These are phyloP conservation scores for Artibeus jamaicensis DNA, from an alignment of 2,797 vertebrate species.

Conservation along the genomic window DNA sequence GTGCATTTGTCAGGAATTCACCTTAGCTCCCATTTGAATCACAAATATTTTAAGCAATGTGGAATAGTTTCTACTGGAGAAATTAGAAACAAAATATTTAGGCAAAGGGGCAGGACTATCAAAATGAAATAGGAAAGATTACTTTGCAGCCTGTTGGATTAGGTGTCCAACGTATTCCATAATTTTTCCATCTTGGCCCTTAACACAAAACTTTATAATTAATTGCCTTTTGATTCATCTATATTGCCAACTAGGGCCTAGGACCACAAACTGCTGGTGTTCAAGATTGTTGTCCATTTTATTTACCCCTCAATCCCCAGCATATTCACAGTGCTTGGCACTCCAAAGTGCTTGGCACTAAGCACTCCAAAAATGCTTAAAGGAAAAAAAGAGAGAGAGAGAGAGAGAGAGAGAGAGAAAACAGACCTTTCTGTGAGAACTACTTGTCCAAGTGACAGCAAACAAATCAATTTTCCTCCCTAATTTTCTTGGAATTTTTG, in stretches of 20 bases:
- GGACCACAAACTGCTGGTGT: background rate
- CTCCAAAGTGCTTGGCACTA: no score
- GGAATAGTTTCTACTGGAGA: background rate
- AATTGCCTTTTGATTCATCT: background rate
- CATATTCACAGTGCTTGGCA: background rate
- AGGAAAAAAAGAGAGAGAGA: background rate
- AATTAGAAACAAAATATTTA: background rate
- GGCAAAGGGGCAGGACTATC: background rate
- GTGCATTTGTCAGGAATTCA: background rate
- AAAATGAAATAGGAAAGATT: background rate
- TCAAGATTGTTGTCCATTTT: background rate
- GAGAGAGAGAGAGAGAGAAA: background rate
- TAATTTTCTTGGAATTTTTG: background rate
- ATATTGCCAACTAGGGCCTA: background rate
- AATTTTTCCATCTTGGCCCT: background rate
- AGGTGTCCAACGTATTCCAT: background rate
- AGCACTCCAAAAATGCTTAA: background rate
- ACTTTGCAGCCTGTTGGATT: background rate
- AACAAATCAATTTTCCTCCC: background rate
- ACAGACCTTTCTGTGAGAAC: background rate
- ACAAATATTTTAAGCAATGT: background rate
- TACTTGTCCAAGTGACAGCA: background rate
- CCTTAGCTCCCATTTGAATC: background rate
- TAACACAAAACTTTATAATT: background rate
- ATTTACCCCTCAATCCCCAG: background rate